Percentiles rank a stretch among this genome's conserved stretches.
phyloP scores from a whole-genome alignment of 53 echinoderm and acorn worm species.

The Hippasteria phrygiana region DNA sequence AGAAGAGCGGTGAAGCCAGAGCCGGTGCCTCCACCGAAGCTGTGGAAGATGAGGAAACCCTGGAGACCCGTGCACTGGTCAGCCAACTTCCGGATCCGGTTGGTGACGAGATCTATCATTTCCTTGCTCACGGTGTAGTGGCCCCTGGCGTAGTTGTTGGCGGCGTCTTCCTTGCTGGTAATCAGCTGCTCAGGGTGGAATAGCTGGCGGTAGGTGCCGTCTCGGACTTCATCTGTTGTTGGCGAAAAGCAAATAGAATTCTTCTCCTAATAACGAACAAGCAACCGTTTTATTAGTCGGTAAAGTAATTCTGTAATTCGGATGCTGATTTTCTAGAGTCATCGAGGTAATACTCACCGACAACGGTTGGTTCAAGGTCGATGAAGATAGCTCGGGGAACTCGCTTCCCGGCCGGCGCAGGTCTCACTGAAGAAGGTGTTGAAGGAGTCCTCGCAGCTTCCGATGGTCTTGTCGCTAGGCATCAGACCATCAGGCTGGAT shows the following conservation, averaged over 20 bases:
- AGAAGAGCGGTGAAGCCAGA: conserved; percentile 90
- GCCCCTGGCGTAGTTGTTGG: conserved; percentile 86
- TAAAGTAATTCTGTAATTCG: too few species aligned
- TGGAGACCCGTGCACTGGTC: conserved; percentile 94
- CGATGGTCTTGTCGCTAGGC: too few species aligned
- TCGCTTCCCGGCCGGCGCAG: conserved; percentile 61
- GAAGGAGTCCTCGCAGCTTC: too few species aligned
- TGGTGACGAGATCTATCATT: conserved; percentile 68
- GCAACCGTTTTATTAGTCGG: not conserved
- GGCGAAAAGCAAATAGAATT: not conserved
- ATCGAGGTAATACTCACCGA: conserved; percentile 30
- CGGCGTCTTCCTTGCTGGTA: conserved; percentile 84
- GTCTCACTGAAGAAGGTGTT: conserved; percentile 86
- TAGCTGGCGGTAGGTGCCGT: conserved; percentile 78
- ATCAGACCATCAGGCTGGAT: conserved; percentile 96
- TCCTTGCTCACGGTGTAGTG: conserved; percentile 61
- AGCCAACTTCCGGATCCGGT: conserved; percentile 72
- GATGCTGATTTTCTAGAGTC: too few species aligned
- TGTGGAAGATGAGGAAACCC: too few species aligned
- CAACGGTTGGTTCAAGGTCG: conserved; percentile 70
- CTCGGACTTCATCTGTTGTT: conserved; percentile 74
- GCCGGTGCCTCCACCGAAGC: conserved; percentile 93
- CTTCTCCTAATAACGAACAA: not conserved
- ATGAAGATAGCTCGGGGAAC: conserved; percentile 60
- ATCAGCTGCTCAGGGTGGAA: conserved; percentile 89